Evolutionary conservation across 2,888 invertebrate genomes (phyloP).

Genomic region (Iselma pallidipennis): DNA sequence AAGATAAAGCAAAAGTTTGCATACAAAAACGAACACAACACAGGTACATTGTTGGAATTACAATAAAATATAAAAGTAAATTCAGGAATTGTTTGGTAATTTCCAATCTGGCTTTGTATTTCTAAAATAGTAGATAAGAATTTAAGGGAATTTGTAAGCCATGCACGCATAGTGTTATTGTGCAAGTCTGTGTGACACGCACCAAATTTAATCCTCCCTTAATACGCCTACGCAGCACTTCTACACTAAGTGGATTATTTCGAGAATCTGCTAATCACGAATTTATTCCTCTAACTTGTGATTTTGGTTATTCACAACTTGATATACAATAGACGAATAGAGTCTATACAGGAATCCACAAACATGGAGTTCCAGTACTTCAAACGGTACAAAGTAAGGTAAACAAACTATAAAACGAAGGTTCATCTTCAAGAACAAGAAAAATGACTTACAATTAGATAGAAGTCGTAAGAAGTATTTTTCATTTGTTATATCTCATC

Average conservation of each 20-base stretch:
- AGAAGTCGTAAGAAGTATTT: too few species aligned
- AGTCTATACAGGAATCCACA: constrained; percentile 5
- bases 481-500: too few species aligned
- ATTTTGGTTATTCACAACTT: constrained; percentile 10
- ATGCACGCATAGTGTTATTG: constrained; percentile 29
- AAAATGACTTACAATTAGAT: constrained; percentile 7
- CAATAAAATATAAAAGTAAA: too few species aligned
- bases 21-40: too few species aligned
- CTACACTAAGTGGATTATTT: constrained; percentile 22
- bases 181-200: constrained; percentile 19
- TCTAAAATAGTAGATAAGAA: background rate
- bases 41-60: too few species aligned
- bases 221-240: constrained; percentile 26
- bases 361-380: constrained; percentile 7
- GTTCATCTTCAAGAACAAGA: constrained; percentile 4
- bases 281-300: constrained; percentile 8
- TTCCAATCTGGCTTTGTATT: too few species aligned
- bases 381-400: too few species aligned
- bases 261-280: constrained; percentile 20
- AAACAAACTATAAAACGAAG: too few species aligned
- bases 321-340: background rate
- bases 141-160: constrained; percentile 22
- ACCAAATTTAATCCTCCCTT: constrained; percentile 25
- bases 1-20: too few species aligned
- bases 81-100: too few species aligned